A percentile compares a stretch with the other conserved stretches of the same genome.
Conservation (phyloP, 2,888 invertebrate genomes). For the Poecilobothrus nobilitatus region DNA sequence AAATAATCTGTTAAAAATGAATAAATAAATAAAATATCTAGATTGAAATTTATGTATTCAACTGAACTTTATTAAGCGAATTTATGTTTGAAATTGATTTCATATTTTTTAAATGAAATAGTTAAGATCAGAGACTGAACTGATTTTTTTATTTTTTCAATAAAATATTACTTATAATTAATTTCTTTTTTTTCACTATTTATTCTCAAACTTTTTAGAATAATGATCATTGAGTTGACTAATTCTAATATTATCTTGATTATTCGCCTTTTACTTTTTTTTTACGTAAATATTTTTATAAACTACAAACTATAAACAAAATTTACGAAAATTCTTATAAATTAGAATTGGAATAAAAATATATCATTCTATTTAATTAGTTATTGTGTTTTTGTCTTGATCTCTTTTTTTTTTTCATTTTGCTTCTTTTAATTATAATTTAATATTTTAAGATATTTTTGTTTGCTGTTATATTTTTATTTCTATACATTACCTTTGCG, state of each 20-base stretch:
- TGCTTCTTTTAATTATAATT: background rate
- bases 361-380: background rate
- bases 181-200: background rate
- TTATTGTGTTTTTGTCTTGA: slow-evolving; percentile 4
- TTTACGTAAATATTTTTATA: background rate
- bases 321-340: background rate
- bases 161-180: background rate
- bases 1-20: no score
- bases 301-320: background rate
- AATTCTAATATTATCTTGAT: background rate
- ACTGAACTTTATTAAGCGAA: no score
- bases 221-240: background rate
- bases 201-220: background rate
- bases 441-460: background rate
- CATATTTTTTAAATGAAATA: no score
- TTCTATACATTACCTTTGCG: background rate
- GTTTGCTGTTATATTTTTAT: background rate
- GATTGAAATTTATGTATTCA: no score
- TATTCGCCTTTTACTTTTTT: background rate
- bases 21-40: no score
- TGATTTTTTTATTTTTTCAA: background rate
- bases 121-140: background rate
- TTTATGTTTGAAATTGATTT: no score
- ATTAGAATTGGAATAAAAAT: background rate
- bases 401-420: background rate